phyloP scores from a whole-genome alignment of 1,140 invertebrate species.

The Propsilocerus akamusi region DNA sequence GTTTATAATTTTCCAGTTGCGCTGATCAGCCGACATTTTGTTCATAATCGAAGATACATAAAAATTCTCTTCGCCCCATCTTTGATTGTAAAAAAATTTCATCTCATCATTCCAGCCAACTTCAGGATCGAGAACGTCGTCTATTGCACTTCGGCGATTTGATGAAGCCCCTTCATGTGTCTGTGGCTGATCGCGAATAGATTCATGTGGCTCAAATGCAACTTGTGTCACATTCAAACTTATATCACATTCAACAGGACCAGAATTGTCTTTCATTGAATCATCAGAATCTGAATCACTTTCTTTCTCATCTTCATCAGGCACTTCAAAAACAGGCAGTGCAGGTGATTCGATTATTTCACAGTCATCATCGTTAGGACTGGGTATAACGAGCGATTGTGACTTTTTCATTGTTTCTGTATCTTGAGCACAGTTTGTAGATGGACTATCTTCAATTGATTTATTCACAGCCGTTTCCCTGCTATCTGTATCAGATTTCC shows the following conservation, averaged over 20 bases:
- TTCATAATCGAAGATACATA: conserved; percentile 29
- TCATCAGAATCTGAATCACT: not conserved
- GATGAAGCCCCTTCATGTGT: not conserved
- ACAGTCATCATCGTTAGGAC: not conserved
- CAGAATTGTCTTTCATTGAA: not conserved
- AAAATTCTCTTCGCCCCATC: conserved; percentile 36
- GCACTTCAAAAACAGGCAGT: not conserved
- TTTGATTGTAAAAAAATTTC: conserved; percentile 38
- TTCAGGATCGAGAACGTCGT: conserved; percentile 6
- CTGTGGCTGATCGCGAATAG: not conserved
- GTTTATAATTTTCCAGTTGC: conserved; percentile 25
- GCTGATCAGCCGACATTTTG: conserved; percentile 35
- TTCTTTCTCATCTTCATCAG: not conserved
- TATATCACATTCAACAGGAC: not conserved
- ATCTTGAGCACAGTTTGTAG: not conserved
- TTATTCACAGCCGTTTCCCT: not conserved
- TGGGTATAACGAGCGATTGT: not conserved
- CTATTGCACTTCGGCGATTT: no score
- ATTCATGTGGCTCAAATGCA: not conserved
- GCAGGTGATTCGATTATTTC: not conserved
- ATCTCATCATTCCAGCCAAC: conserved; percentile 27
- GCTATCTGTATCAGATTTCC: not conserved
- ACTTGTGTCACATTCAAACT: not conserved
- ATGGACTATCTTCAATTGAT: not conserved
- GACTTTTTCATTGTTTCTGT: not conserved